Conservation (phyloP, 2,113 vertebrate species). For the Ophiodon elongatus region DNA sequence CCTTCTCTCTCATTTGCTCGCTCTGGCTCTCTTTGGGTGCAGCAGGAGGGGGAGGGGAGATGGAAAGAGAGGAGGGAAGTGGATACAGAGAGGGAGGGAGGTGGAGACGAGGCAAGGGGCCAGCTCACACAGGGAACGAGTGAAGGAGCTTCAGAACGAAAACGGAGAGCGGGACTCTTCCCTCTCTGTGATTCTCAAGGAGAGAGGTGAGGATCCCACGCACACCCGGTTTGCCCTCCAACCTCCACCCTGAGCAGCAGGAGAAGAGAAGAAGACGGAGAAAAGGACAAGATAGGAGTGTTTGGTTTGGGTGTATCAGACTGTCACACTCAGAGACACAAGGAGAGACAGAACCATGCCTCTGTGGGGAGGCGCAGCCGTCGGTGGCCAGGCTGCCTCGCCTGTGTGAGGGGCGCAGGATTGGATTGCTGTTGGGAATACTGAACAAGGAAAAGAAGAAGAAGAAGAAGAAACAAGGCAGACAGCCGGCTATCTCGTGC, state of each 20-base stretch:
- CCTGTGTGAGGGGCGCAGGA: slow-evolving; percentile 55
- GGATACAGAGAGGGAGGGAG: slow-evolving; percentile 41
- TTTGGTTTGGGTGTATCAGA: slow-evolving; percentile 40
- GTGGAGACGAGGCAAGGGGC: slow-evolving; percentile 54
- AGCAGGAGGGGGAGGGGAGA: slow-evolving; percentile 73
- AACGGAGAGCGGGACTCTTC: slow-evolving; percentile 74
- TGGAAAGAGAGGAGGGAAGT: slow-evolving; percentile 66
- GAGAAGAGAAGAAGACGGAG: slow-evolving; percentile 4
- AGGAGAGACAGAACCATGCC: slow-evolving; percentile 65
- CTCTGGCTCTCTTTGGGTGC: slow-evolving; percentile 45
- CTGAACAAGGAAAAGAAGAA: slow-evolving; percentile 35
- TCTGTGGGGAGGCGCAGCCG: slow-evolving; percentile 51
- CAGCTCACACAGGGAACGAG: slow-evolving; percentile 65
- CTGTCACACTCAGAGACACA: slow-evolving; percentile 62
- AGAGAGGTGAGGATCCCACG: slow-evolving; percentile 45
- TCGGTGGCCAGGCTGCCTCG: slow-evolving; percentile 67
- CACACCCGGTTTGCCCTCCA: slow-evolving; percentile 43
- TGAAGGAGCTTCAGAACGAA: slow-evolving; percentile 59
- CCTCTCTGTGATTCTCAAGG: slow-evolving; percentile 49
- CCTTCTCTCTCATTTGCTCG: slow-evolving; percentile 47
- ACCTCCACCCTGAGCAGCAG: slow-evolving; percentile 30
- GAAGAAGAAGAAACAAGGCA: neutral
- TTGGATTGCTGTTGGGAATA: slow-evolving; percentile 55
- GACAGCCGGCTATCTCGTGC: slow-evolving; percentile 50
- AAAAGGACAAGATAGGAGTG: slow-evolving; percentile 9